Percentiles rank a stretch among this genome's conserved stretches.
These are phyloP conservation scores for Isurus oxyrinchus DNA, from an alignment of 2,113 vertebrate species.

Conservation along the genomic window DNA sequence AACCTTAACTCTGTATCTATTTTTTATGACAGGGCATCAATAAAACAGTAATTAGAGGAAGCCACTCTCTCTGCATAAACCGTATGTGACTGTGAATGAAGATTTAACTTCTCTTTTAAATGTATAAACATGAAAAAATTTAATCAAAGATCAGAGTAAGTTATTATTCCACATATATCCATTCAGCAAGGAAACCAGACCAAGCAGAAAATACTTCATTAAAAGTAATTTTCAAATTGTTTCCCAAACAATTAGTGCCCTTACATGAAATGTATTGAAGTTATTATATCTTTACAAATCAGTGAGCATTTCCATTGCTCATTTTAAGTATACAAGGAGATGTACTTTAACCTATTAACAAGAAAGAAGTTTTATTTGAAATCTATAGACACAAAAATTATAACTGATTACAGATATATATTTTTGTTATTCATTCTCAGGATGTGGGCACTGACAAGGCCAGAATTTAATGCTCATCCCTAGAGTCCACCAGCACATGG, in stretches of 20 bases:
- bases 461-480: neutral
- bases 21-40: neutral
- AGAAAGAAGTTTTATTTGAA: neutral
- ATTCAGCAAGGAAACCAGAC: neutral
- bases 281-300: neutral
- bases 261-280: neutral
- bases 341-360: neutral
- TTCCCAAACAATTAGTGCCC: neutral
- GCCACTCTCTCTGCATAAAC: neutral
- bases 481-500: neutral
- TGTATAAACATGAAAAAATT: neutral
- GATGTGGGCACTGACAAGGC: neutral
- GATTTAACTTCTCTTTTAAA: neutral
- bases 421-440: neutral
- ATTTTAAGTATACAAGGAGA: neutral
- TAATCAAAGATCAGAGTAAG: neutral
- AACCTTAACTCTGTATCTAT: neutral
- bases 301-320: too few relatives aligned
- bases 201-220: neutral
- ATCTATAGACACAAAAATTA: too few relatives aligned
- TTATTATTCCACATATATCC: neutral
- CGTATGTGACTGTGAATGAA: neutral
- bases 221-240: neutral
- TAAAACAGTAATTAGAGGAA: neutral
- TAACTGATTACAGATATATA: too few relatives aligned